Base-by-base conservation (phyloP, 92 coral and sea anemone species). In the Palythoa heliodiscus region DNA sequence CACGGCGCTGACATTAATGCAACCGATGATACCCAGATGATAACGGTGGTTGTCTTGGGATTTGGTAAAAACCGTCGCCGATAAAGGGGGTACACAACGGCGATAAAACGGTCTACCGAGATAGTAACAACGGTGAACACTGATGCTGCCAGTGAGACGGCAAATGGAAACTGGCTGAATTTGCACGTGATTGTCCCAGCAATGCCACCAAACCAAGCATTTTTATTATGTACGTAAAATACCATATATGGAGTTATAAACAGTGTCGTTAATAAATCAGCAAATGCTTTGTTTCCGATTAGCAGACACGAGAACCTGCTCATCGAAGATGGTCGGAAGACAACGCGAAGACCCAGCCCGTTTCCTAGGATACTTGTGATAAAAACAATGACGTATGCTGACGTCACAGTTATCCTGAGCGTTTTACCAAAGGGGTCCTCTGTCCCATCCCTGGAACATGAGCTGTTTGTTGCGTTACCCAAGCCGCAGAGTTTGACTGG, bases 271-370 rank as follows among this genome's bases (percentile, higher is more conserved):
- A 93, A 70, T 47, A 93, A 76, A 70, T 93, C 97, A 2, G 97
- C 97, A 16, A 92, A 75, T 3, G 95, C 97, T 92, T 92, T 93
- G 87, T 93, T 93, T 13, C 89, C 90, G 55, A 87, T 82, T 50
- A 89, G 87, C 5, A 87, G 63, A 23, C 88, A 73, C 10, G 90
- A 86, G 14, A 83, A 83, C 6, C 83, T 89, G 23, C 35, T 75
- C 83, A 89, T 22, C 20, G 71, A 25, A 2, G 87, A 83, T 47
- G 87, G 60, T 54, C 88, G 88, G 38, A 82, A 76, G 55, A 86
- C 85, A 43, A 87, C 80, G 57, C 88, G 85, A 17, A 87, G 79
- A 71, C 88, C 70, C 0, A 76, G 54, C 25, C 75, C 67, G 72
- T 89, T 89, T 25, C 92, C 92, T 11, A 87, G 61, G 70, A 82